Base-by-base conservation (phyloP, 2,888 invertebrate genomes). In the Theretra japonica region DNA sequence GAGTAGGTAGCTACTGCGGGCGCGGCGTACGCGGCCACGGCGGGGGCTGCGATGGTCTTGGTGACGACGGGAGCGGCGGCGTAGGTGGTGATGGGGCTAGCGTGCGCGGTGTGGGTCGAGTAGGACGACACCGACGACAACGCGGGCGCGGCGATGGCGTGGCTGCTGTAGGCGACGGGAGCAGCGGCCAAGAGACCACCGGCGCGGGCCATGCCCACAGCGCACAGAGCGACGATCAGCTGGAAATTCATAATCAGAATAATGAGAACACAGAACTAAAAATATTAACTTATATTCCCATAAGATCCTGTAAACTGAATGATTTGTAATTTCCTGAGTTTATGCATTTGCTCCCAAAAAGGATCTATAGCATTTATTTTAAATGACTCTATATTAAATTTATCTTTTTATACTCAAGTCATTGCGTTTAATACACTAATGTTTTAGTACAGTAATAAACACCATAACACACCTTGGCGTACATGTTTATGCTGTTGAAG, bases 181-280 rank as follows among this genome's bases (percentile, higher is more conserved):
- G 91, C 94, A 69, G 90, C 91, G 73, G 90, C 93, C 71, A 88
- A 85, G 73, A 96, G 86, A 76, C 94, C 87, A 77, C 96, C 95
- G 78, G 95, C 96, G 83, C 90, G 95, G 86, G 94, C 95, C 68
- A 94, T 90, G 79, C 96, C 95, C 91, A 96, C 88, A 79, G 94
- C 90, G 86, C 96, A 95, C 83, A 95, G 95, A 80, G 96, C 90
- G 76, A 95, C 89, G 87, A 96, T 65, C 70, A 71, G 21, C 70
- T 71, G 70, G 0, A 71, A 71, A 65, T 41, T 53, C 19, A 65
- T 62, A 30, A 91, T 81, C 95, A 87, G 95, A 93, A 86, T 58
- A 92, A 90, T 68, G 56, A 60, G 50, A 76, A 74, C 30, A 69
- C 21, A 50, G 68, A 21, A 33, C 6, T 17, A 21, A 5, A 23